Conservation (phyloP, 1,140 invertebrate species). For the Brachionus paranguensis region DNA sequence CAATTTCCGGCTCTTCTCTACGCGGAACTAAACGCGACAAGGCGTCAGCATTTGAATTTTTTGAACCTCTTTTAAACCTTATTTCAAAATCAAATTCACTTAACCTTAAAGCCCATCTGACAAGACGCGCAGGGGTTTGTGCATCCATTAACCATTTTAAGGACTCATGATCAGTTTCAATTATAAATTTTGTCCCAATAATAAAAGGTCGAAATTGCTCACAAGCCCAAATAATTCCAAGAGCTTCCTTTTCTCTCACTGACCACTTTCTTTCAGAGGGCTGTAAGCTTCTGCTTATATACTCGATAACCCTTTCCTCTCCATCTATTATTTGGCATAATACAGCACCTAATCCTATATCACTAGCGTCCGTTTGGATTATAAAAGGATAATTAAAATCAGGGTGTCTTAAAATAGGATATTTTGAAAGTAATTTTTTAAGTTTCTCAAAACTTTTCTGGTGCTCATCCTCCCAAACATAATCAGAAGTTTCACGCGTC, state of each 20-base stretch:
- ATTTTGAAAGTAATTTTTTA: neutral
- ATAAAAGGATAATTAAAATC: conserved; percentile 38
- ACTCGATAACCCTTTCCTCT: conserved; percentile 7
- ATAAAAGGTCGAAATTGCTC: neutral
- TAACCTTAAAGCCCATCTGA: conserved; percentile 56
- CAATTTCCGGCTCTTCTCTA: neutral
- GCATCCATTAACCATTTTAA: conserved; percentile 4
- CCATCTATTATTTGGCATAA: conserved; percentile 39
- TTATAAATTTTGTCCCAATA: neutral
- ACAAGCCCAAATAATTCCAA: neutral
- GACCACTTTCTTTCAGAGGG: neutral
- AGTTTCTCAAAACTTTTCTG: neutral
- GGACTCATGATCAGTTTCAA: conserved; percentile 13
- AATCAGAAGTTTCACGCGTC: neutral
- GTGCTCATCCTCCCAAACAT: neutral
- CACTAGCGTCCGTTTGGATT: conserved; percentile 40
- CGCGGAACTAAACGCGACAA: conserved; percentile 43
- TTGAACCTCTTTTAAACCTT: conserved; percentile 49
- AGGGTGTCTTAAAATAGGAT: neutral
- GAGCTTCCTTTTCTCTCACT: neutral
- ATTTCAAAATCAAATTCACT: conserved; percentile 56
- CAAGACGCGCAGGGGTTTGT: conserved; percentile 40
- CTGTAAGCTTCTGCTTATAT: neutral
- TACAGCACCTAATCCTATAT: conserved; percentile 39
- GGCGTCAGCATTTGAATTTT: conserved; percentile 48